Percentiles rank a stretch among this genome's conserved stretches.
Evolutionary conservation across 2,797 vertebrate genomes (phyloP).

Genomic region (Moxostoma hubbsi): DNA sequence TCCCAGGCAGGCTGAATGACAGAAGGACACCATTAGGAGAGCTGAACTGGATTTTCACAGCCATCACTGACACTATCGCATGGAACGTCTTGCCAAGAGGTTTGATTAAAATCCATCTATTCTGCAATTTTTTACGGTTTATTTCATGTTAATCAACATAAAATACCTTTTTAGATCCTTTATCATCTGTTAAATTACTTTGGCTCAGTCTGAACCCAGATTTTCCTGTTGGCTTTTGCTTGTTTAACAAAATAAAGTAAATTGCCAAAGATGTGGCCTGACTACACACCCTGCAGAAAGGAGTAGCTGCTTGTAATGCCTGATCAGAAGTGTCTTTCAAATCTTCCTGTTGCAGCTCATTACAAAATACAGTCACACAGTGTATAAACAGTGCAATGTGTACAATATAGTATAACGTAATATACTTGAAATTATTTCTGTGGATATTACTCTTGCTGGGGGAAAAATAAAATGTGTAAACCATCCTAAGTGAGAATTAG

Average conservation of each 20-base stretch:
- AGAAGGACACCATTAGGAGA: slow-evolving; percentile 95
- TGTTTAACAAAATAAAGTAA: not conserved
- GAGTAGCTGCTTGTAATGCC: too few relatives aligned
- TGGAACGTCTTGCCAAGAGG: slow-evolving; percentile 98
- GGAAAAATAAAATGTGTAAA: too few relatives aligned
- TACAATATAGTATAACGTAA: too few relatives aligned
- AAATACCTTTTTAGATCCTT: not conserved
- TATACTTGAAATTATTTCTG: too few relatives aligned
- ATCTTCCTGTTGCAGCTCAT: too few relatives aligned
- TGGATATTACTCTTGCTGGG: too few relatives aligned
- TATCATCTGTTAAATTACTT: not conserved
- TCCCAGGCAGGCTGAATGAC: slow-evolving; percentile 96
- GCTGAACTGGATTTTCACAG: slow-evolving; percentile 99
- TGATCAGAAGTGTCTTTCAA: too few relatives aligned
- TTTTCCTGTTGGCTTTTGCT: not conserved
- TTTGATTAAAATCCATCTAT: slow-evolving; percentile 64
- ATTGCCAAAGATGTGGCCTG: not conserved
- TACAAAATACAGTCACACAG: too few relatives aligned
- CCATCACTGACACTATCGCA: slow-evolving; percentile 97
- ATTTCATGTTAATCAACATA: not conserved
- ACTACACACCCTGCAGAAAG: too few relatives aligned
- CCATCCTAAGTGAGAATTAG: too few relatives aligned
- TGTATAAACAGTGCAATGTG: too few relatives aligned
- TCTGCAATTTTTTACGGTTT: not conserved
- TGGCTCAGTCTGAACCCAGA: not conserved